Evolutionary conservation across 2,888 invertebrate genomes (phyloP).

Genomic region (Diaprepes abbreviatus): DNA sequence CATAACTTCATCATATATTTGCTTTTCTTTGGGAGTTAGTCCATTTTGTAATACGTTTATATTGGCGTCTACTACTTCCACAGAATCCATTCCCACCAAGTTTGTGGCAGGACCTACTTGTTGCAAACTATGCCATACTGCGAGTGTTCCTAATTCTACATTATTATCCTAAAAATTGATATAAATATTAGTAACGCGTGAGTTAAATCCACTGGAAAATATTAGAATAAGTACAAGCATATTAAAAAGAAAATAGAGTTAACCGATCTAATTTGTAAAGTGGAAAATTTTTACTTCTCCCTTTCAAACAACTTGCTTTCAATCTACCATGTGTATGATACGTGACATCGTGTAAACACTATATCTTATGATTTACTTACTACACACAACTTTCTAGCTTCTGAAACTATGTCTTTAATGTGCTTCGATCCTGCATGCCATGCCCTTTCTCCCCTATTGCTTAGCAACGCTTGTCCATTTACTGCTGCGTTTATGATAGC

Average conservation of each 20-base stretch:
- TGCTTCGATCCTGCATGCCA: constrained; percentile 86
- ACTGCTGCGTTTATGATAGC: constrained; percentile 89
- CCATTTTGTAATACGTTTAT: constrained; percentile 75
- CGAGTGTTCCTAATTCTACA: constrained; percentile 79
- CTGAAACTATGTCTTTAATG: constrained; percentile 72
- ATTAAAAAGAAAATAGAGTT: too few species aligned
- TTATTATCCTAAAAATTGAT: constrained; percentile 69
- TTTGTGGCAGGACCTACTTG: constrained; percentile 77
- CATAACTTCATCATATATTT: constrained; percentile 67
- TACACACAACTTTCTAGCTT: constrained; percentile 77
- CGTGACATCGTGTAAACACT: too few species aligned
- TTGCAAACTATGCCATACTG: constrained; percentile 75
- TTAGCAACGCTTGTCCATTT: constrained; percentile 86
- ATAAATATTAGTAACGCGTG: too few species aligned
- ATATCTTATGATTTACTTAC: too few species aligned
- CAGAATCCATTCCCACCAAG: constrained; percentile 80
- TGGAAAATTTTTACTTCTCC: too few species aligned
- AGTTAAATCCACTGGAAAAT: too few species aligned
- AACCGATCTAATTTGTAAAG: too few species aligned
- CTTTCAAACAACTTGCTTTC: too few species aligned
- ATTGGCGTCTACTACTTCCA: constrained; percentile 74
- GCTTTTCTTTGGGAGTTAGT: constrained; percentile 75
- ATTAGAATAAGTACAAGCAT: too few species aligned
- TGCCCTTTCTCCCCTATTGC: constrained; percentile 78
- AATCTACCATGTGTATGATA: too few species aligned